A percentile compares a stretch with the other conserved stretches of the same genome.
Evolutionary conservation across 2,113 vertebrate genomes (phyloP).

Genomic region (Myotis davidii): DNA sequence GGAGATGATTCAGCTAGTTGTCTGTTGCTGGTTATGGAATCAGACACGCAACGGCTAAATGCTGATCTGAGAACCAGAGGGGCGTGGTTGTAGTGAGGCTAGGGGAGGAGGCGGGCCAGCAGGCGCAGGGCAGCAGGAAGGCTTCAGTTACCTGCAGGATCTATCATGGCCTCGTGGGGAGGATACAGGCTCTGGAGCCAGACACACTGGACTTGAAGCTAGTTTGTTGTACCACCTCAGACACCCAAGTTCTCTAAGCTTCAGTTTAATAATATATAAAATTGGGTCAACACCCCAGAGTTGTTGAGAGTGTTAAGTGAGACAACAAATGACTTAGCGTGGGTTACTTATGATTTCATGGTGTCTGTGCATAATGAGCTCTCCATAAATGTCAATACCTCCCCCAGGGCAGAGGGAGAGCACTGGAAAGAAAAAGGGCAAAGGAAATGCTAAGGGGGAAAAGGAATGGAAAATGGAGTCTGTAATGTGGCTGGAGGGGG

Average conservation of each 20-base stretch:
- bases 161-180: fast-evolving
- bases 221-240: not conserved
- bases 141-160: not conserved
- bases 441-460: not conserved
- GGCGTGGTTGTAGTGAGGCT: not conserved
- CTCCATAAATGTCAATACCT: not conserved
- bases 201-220: not conserved
- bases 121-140: not conserved
- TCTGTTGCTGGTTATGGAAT: not conserved
- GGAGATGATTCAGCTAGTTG: not conserved
- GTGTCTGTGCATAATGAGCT: not conserved
- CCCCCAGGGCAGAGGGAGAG: not conserved
- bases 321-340: not conserved
- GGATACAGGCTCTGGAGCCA: not conserved
- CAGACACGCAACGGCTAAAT: not conserved
- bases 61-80: not conserved
- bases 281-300: not conserved
- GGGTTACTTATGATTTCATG: not conserved
- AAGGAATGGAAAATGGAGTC: not conserved
- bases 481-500: not conserved
- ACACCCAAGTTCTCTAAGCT: not conserved
- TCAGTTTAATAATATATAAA: not conserved
- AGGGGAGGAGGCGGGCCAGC: fast-evolving
- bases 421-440: not conserved
- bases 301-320: not conserved